Evolutionary conservation across 1,140 invertebrate species (phyloP), one percentile per base, ranked within the genome.

Genomic region (Microplitis mediator): DNA sequence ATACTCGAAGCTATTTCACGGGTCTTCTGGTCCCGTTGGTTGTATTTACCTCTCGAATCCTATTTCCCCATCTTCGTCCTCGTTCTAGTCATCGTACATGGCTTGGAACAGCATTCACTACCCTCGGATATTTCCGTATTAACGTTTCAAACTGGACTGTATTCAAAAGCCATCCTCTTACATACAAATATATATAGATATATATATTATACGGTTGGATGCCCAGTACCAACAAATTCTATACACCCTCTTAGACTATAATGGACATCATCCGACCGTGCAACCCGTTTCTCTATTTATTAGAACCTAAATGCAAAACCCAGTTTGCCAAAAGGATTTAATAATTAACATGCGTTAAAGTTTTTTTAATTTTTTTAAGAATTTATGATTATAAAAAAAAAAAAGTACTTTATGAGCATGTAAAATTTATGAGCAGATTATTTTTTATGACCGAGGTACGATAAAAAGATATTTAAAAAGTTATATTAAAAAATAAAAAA

Each of bases 111-210:
- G 32, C 66, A 56, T 9, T 61, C 8, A 35, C 69, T 32, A 45
- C 71, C 45, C 52, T 50, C 14, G 76, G 76, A 76, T 78, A 76
- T 79, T 83, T 72, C 58, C 69, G 71, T 82, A 83, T 84, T 84
- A 84, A 84, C 73, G 75, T 69, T 67, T 45, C 39, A 45, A 45
- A 45, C 39, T 74, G 65, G 67, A 69, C 80, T 82, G 77, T 82
- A 82, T 84, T 83, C 80, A 78, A 60, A 77, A 79, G 74, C 76
- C 78, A 81, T 84, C 80, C 81, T 11, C 5, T 45, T 45, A 45
- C 39, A 3, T 6, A 5, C 23, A 23, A 23, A 23, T 23, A 23
- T 23, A 23, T 23, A 23, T 23, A 23, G 0, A 84, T 82, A 82
- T 75, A 71, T 78, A 80, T 82, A 70, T 80, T 74, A 39, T 68